Conservation (phyloP, 2,113 vertebrate genomes). For the Odontesthes bonariensis region DNA sequence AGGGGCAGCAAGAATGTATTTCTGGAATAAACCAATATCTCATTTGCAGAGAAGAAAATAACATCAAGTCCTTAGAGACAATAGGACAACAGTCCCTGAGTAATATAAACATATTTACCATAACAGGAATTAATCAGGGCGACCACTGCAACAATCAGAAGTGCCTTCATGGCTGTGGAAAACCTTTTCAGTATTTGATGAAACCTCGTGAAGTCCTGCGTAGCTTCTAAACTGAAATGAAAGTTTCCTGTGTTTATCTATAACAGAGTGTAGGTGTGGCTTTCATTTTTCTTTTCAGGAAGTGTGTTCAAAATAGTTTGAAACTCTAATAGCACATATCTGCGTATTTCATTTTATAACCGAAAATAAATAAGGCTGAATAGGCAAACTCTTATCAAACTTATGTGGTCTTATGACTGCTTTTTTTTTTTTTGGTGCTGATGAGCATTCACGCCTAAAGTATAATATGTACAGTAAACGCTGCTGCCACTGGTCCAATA, state of each 20-base stretch:
- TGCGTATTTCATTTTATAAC: not conserved
- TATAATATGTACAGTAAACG: not conserved
- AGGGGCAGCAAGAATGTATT: too few relatives aligned
- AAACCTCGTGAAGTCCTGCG: not conserved
- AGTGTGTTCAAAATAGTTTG: not conserved
- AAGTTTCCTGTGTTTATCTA: slow-evolving; percentile 58
- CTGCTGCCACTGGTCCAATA: not conserved
- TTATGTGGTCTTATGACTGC: not conserved
- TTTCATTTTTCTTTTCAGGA: slow-evolving; percentile 41
- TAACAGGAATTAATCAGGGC: slow-evolving; percentile 54
- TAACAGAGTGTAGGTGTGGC: slow-evolving; percentile 52
- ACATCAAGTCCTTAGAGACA: not conserved
- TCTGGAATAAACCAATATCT: slow-evolving; percentile 25
- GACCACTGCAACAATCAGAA: slow-evolving; percentile 52
- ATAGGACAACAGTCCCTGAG: not conserved
- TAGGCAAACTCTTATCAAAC: accelerated
- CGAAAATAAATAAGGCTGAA: not conserved
- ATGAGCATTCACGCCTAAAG: not conserved
- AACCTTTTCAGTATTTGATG: not conserved
- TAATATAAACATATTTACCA: slow-evolving; percentile 75
- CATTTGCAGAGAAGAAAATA: slow-evolving; percentile 11
- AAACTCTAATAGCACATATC: not conserved
- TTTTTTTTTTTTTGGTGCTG: not conserved
- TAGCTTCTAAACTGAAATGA: slow-evolving; percentile 43
- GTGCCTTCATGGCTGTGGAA: slow-evolving; percentile 65